Percentiles rank a stretch among this genome's conserved stretches.
Conservation (phyloP, 1,140 invertebrate genomes). For the Bombyx mandarina region DNA sequence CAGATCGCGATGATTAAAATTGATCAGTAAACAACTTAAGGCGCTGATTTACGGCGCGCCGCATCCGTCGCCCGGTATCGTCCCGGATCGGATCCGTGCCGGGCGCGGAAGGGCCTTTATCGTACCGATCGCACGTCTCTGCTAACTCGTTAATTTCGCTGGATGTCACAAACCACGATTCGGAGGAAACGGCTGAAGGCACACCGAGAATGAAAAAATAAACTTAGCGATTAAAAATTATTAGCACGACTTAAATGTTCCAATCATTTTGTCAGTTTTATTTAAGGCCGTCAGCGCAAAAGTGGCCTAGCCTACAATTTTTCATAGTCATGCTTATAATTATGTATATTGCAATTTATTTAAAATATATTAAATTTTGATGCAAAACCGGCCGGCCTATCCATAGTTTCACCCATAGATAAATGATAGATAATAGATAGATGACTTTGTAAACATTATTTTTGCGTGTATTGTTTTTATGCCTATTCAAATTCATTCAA, state of each 20-base stretch:
- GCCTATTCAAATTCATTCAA: too few relatives aligned
- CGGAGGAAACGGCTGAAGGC: not conserved
- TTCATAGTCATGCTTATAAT: too few relatives aligned
- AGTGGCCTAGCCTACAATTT: too few relatives aligned
- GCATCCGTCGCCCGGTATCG: conserved; percentile 4
- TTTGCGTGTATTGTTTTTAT: too few relatives aligned
- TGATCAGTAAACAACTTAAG: conserved; percentile 2
- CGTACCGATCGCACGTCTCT: conserved; percentile 9
- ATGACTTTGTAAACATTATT: too few relatives aligned
- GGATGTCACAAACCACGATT: conserved; percentile 7
- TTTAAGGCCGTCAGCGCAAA: not conserved
- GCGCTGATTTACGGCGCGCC: conserved; percentile 2
- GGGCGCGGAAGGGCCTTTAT: conserved; percentile 11
- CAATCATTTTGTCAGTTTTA: not conserved
- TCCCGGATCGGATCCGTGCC: conserved; percentile 2
- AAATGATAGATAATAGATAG: too few relatives aligned
- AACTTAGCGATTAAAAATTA: not conserved
- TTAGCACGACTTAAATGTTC: not conserved
- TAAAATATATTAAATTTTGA: too few relatives aligned
- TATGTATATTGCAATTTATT: too few relatives aligned
- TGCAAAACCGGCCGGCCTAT: too few relatives aligned
- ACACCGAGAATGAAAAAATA: not conserved
- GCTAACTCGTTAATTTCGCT: conserved; percentile 11
- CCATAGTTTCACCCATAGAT: too few relatives aligned
- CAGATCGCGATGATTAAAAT: conserved; percentile 1